Percentiles rank a stretch among this genome's conserved stretches.
These are phyloP conservation scores for Sebastes fasciatus DNA, from an alignment of 2,113 vertebrate genomes.

Conservation along the genomic window DNA sequence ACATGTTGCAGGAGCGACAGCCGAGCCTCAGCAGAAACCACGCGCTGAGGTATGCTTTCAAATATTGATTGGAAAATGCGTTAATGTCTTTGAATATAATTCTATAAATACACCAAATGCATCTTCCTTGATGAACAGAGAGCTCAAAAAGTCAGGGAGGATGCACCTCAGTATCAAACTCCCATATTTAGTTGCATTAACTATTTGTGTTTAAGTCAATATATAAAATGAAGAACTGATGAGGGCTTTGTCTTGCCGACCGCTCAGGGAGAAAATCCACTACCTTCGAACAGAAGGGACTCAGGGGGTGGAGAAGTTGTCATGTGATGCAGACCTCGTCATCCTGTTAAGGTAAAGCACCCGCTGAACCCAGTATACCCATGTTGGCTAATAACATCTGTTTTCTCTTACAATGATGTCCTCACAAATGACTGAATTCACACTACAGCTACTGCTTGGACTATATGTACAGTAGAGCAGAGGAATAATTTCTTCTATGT, in stretches of 20 bases:
- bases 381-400: not conserved
- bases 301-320: conserved; percentile 95
- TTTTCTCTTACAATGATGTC: not conserved
- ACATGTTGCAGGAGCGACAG: conserved; percentile 97
- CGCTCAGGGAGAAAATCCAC: conserved; percentile 96
- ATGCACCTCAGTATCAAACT: not conserved
- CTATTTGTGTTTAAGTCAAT: not conserved
- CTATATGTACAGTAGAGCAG: no score
- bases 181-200: not conserved
- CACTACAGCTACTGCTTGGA: not conserved
- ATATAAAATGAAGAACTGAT: not conserved
- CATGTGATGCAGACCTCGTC: conserved; percentile 97
- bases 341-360: conserved; percentile 92
- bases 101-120: no score
- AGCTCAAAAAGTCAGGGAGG: not conserved
- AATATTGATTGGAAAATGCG: not conserved
- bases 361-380: not conserved
- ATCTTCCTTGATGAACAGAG: not conserved
- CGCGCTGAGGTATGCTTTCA: conserved; percentile 87
- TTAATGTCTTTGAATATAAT: not conserved
- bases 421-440: not conserved
- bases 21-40: conserved; percentile 94
- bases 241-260: not conserved
- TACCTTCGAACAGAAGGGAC: conserved; percentile 96
- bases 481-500: not conserved